phyloP scores from a whole-genome alignment of 2,797 vertebrate species.

The Buceros bicornis region DNA sequence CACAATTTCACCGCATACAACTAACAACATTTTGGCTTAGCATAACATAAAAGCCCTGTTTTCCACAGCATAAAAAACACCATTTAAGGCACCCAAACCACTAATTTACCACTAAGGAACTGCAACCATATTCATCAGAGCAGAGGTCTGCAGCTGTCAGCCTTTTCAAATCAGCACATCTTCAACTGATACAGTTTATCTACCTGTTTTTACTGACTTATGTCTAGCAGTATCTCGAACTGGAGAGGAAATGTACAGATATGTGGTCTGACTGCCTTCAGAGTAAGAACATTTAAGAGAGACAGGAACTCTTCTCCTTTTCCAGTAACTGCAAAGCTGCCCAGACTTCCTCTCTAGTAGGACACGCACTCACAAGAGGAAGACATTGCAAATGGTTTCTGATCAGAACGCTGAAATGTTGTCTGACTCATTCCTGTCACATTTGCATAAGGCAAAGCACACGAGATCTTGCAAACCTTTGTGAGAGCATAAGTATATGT shows the following conservation, averaged over 20 bases:
- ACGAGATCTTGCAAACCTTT: not conserved
- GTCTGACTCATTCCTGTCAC: not conserved
- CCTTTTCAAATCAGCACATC: not conserved
- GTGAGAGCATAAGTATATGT: accelerated
- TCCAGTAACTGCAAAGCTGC: constrained; percentile 3
- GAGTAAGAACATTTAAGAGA: not conserved
- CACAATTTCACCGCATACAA: not conserved
- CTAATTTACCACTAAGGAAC: not conserved
- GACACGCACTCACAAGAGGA: not conserved
- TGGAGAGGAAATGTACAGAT: not conserved
- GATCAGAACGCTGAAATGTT: not conserved
- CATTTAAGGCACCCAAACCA: not conserved
- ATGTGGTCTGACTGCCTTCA: not conserved
- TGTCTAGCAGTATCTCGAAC: not conserved
- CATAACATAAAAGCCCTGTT: not conserved
- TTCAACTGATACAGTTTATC: not conserved
- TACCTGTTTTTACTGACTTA: not conserved
- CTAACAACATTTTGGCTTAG: not conserved
- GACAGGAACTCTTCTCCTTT: not conserved
- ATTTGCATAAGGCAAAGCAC: constrained; percentile 14
- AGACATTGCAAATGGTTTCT: constrained; percentile 40
- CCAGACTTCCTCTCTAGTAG: constrained; percentile 33
- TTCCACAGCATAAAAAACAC: not conserved
- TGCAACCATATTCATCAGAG: not conserved
- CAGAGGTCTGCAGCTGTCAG: not conserved